phyloP scores from a whole-genome alignment of 2,888 invertebrate genomes.

The Tiphia femorata region DNA sequence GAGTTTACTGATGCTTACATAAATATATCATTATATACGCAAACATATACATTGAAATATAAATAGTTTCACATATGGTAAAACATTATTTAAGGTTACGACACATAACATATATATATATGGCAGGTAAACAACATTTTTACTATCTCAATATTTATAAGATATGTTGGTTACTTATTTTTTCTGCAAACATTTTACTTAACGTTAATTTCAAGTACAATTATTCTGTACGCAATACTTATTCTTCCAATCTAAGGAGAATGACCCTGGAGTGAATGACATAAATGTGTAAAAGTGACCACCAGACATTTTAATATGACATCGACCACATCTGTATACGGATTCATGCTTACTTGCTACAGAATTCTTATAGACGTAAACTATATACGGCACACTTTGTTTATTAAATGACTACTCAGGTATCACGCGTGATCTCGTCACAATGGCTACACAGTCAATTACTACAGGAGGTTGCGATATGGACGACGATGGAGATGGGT shows the following conservation, averaged over 20 bases:
- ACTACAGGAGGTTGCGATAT: conserved; percentile 63
- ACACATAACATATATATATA: too few relatives aligned
- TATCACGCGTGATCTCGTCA: conserved; percentile 69
- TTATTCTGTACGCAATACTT: too few relatives aligned
- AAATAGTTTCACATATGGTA: too few relatives aligned
- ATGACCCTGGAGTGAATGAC: conserved; percentile 27
- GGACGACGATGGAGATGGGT: conserved; percentile 65
- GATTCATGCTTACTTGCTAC: conserved; percentile 22
- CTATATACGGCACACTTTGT: conserved; percentile 50
- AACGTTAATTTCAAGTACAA: too few relatives aligned
- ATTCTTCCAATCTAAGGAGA: conserved; percentile 25
- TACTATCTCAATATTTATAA: too few relatives aligned
- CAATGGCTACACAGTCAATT: conserved; percentile 65
- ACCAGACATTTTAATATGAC: conserved; percentile 12
- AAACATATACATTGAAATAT: too few relatives aligned
- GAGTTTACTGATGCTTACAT: conserved; percentile 52
- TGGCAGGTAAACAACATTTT: too few relatives aligned
- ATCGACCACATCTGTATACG: conserved; percentile 16
- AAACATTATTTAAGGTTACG: too few relatives aligned
- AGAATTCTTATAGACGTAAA: conserved; percentile 25
- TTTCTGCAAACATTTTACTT: too few relatives aligned
- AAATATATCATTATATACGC: too few relatives aligned
- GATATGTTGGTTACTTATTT: too few relatives aligned
- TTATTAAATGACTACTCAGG: conserved; percentile 64
- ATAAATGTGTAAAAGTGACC: conserved; percentile 11